Evolutionary conservation across 2,888 invertebrate genomes (phyloP).

Genomic region (Erannis defoliaria): DNA sequence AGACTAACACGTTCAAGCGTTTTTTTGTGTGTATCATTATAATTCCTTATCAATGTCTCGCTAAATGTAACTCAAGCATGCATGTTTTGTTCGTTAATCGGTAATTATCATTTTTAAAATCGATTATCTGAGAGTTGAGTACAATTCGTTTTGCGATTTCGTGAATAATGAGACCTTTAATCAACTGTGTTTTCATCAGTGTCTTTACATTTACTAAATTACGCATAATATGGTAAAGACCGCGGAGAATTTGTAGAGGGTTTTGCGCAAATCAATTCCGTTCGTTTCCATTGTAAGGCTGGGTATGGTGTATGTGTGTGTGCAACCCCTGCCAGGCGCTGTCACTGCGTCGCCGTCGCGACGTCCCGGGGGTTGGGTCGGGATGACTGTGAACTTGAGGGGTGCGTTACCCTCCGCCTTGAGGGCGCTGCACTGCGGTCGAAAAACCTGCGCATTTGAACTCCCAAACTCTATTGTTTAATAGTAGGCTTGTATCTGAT

Average conservation of each 20-base stretch:
- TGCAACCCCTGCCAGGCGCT: conserved; percentile 52
- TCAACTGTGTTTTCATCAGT: conserved; percentile 14
- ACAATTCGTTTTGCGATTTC: conserved; percentile 25
- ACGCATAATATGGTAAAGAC: conserved; percentile 19
- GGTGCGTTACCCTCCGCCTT: conserved; percentile 79
- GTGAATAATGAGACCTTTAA: conserved; percentile 21
- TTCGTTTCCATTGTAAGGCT: conserved; percentile 53
- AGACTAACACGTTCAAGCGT: conserved; percentile 18
- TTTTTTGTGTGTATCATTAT: conserved; percentile 19
- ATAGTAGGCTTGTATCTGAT: conserved; percentile 17
- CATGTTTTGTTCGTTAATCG: conserved; percentile 30
- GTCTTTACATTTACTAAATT: conserved; percentile 37
- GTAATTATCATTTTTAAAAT: conserved; percentile 23
- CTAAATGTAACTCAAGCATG: conserved; percentile 2
- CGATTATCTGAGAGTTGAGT: conserved; percentile 21
- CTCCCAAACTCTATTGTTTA: conserved; percentile 27
- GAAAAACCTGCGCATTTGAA: conserved; percentile 58
- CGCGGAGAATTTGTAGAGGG: conserved; percentile 31
- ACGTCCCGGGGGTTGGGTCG: conserved; percentile 72
- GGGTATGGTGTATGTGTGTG: conserved; percentile 57
- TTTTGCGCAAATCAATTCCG: conserved; percentile 57
- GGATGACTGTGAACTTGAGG: conserved; percentile 80
- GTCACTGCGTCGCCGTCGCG: conserved; percentile 60
- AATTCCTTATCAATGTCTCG: conserved; percentile 32
- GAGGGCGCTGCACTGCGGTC: conserved; percentile 59